phyloP scores from a whole-genome alignment of 2,888 invertebrate genomes.

The Harmothoe impar region DNA sequence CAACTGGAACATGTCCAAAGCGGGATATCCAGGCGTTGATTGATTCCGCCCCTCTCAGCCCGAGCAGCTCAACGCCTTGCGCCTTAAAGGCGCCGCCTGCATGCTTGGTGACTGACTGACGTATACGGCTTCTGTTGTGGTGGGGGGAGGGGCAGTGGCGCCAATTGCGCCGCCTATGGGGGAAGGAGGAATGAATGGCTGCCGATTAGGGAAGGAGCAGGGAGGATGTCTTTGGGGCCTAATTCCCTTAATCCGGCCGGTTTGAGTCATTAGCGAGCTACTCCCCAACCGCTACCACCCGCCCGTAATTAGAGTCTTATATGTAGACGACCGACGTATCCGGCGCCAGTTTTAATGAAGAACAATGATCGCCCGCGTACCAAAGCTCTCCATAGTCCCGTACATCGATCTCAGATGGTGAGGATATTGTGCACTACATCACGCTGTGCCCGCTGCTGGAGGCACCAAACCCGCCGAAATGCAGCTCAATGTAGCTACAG shows the following conservation, averaged over 20 bases:
- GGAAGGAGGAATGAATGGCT: too few relatives aligned
- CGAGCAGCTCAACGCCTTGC: not conserved
- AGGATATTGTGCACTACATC: too few relatives aligned
- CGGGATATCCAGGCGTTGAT: not conserved
- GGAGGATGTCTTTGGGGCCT: not conserved
- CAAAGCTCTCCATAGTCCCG: slow-evolving; percentile 5
- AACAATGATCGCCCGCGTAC: slow-evolving; percentile 28
- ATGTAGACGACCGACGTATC: not conserved
- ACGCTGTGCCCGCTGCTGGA: too few relatives aligned
- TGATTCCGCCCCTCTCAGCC: not conserved
- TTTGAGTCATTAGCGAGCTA: slow-evolving; percentile 4
- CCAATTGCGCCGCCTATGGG: too few relatives aligned
- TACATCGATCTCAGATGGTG: not conserved
- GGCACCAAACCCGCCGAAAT: too few relatives aligned
- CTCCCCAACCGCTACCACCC: not conserved
- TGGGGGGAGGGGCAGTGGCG: too few relatives aligned
- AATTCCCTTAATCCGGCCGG: slow-evolving; percentile 5
- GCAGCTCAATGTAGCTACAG: too few relatives aligned
- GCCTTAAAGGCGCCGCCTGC: too few relatives aligned
- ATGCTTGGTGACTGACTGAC: too few relatives aligned
- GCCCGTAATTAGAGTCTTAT: slow-evolving; percentile 25
- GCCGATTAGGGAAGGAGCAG: not conserved
- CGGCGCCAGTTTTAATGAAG: slow-evolving; percentile 38
- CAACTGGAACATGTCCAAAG: not conserved
- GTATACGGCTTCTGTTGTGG: too few relatives aligned